Base-by-base conservation (phyloP, 2,888 invertebrate genomes). In the Elaeidobius kamerunicus region DNA sequence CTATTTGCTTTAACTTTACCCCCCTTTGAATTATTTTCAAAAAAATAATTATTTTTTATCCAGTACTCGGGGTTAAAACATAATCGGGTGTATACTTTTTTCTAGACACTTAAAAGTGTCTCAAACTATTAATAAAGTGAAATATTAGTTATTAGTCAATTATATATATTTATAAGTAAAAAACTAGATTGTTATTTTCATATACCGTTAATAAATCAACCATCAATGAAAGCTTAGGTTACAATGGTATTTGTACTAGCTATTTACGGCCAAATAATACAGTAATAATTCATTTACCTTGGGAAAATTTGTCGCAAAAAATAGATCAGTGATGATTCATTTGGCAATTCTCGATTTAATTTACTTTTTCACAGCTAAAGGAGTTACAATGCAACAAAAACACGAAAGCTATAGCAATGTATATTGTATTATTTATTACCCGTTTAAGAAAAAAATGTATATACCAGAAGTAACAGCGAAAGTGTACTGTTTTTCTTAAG, bases 201-300 rank as follows among this genome's bases (percentile, higher is more conserved):
- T 3, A 14, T 12, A 35, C 35, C 14, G 14, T 36, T 32, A 40
- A 46, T 52, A 52, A 52, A 20, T 46, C 41, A 30, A 52, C 46
- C 40, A 38, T 30, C 52, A 35, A 46, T 45, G 34, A 40, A 55
- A 55, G 55, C 48, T 45, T 45, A 40, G 35, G 41, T 32, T 39
- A 45, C 36, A 51, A 46, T 43, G 44, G 42, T 51, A 46, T 55
- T 52, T 55, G 55, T 51, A 55, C 55, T 55, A 55, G 48, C 55
- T 55, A 55, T 55, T 46, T 47, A 55, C 50, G 46, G 50, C 51
- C 46, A 50, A 55, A 55, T 46, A 17, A 51, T 50, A 51, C 38
- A 34, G 35, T 46, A 54, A 51, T 18, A 38, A 15, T 43, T 43
- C 35, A 19, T 2, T 27, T 46, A 41, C 15, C 42, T 51, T 55